Conservation (phyloP, 2,888 invertebrate species). For the Timema podura region DNA sequence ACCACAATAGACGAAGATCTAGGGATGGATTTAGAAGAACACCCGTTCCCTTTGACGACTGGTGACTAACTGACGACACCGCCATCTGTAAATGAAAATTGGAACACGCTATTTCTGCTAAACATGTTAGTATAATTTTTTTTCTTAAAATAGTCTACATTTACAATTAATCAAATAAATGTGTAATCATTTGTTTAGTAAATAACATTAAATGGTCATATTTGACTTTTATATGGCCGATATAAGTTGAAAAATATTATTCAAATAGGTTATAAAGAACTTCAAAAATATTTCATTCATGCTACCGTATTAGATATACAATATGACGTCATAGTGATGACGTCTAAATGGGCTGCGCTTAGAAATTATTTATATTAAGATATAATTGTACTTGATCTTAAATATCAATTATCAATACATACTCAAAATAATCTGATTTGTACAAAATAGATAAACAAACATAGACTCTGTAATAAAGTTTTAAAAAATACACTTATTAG, state of each 20-base stretch:
- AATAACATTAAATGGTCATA: too few species aligned
- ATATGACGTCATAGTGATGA: constrained; percentile 18
- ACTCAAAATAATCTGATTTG: too few species aligned
- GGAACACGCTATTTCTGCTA: constrained; percentile 13
- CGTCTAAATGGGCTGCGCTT: neutral
- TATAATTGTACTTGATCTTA: constrained; percentile 6
- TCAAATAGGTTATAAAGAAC: neutral
- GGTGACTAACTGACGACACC: constrained; percentile 28
- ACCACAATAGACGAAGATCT: too few species aligned
- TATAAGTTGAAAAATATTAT: neutral
- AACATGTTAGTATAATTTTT: neutral
- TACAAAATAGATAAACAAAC: too few species aligned
- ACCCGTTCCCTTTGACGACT: constrained; percentile 24
- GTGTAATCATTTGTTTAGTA: too few species aligned
- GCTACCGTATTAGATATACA: constrained; percentile 12
- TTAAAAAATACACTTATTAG: too few species aligned
- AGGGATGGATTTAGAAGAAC: constrained; percentile 19
- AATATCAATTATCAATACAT: too few species aligned
- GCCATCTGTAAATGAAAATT: constrained; percentile 27
- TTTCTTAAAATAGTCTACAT: too few species aligned
- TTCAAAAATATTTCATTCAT: constrained; percentile 5
- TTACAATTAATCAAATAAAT: too few species aligned
- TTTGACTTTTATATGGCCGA: neutral
- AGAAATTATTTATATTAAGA: neutral
- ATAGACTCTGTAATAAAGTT: too few species aligned